A percentile compares a stretch with the other conserved stretches of the same genome.
These are phyloP conservation scores for Rotaria sp. DNA, from an alignment of 2,888 invertebrate genomes.

Conservation along the genomic window DNA sequence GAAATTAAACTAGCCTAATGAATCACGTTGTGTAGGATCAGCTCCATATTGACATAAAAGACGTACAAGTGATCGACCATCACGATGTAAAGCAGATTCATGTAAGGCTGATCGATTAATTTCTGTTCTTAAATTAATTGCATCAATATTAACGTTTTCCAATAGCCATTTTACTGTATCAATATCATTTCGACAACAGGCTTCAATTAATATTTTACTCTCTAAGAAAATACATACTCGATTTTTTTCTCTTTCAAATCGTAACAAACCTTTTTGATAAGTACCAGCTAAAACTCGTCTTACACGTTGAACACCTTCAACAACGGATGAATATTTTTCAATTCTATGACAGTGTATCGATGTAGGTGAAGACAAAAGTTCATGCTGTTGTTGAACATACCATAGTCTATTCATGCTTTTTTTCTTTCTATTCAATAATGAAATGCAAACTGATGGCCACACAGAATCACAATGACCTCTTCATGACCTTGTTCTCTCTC, in stretches of 20 bases:
- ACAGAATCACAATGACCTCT: not conserved
- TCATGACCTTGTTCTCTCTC: not conserved
- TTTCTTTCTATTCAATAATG: not conserved
- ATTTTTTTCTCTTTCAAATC: not conserved
- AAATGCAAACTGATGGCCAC: not conserved
- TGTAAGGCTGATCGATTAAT: not conserved
- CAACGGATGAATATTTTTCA: not conserved
- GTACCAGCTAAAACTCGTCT: not conserved
- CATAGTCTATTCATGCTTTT: not conserved
- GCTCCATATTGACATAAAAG: not conserved
- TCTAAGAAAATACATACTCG: not conserved
- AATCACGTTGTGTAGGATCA: constrained; percentile 7
- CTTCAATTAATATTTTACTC: not conserved
- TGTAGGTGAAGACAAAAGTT: not conserved
- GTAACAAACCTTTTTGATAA: not conserved
- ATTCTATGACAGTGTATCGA: not conserved
- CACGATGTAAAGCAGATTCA: not conserved
- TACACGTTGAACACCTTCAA: not conserved
- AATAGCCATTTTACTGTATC: not conserved
- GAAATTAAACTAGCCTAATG: not conserved
- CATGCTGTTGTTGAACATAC: not conserved
- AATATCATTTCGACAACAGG: not conserved
- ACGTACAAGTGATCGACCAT: not conserved
- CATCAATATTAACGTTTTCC: not conserved
- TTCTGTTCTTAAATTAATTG: not conserved